Evolutionary conservation across 2,888 invertebrate genomes (phyloP).

Genomic region (Synanthedon andrenaeformis): DNA sequence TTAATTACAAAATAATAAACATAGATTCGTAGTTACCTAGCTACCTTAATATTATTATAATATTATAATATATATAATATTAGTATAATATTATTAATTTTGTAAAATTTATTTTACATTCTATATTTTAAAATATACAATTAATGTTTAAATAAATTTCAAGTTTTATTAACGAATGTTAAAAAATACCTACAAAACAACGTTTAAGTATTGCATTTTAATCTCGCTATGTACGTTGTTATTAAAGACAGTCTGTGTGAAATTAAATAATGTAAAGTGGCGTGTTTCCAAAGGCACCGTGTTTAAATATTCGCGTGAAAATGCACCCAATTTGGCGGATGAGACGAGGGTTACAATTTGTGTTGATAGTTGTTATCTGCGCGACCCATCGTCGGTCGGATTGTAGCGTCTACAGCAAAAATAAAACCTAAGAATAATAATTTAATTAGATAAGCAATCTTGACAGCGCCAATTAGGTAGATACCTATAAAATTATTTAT

Average conservation of each 20-base stretch:
- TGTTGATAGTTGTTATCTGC: slow-evolving; percentile 58
- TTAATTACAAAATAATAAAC: too few species aligned
- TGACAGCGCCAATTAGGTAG: not conserved
- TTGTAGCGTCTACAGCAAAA: slow-evolving; percentile 39
- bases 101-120: too few species aligned
- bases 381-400: slow-evolving; percentile 34
- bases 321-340: slow-evolving; percentile 62
- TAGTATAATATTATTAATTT: too few species aligned
- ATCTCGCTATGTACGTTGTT: not conserved
- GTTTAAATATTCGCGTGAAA: slow-evolving; percentile 56
- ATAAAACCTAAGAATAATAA: not conserved
- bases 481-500: slow-evolving; percentile 8
- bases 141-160: too few species aligned
- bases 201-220: not conserved
- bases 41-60: too few species aligned
- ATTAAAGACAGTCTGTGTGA: not conserved
- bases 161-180: not conserved
- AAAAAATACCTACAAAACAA: not conserved
- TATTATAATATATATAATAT: too few species aligned
- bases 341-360: slow-evolving; percentile 61
- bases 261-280: slow-evolving; percentile 23
- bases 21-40: too few species aligned
- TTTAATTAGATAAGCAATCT: slow-evolving; percentile 5
- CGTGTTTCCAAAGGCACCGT: slow-evolving; percentile 37
- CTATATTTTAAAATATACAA: too few species aligned